A percentile compares a stretch with the other conserved stretches of the same genome.
These are phyloP conservation scores for Pteria penguin DNA, from an alignment of 2,888 invertebrate species.

Conservation along the genomic window DNA sequence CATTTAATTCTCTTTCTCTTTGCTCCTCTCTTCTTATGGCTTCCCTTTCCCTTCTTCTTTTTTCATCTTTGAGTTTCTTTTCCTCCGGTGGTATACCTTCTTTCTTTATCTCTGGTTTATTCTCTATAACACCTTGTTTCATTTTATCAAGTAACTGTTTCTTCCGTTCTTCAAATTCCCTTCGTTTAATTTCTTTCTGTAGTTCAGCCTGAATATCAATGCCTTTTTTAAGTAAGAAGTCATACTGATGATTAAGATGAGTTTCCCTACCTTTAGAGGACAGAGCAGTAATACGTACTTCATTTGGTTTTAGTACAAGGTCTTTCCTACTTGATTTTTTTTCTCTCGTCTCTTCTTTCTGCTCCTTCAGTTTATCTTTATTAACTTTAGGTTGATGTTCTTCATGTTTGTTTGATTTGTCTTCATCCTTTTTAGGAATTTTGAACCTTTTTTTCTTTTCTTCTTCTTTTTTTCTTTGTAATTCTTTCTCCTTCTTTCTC, in stretches of 20 bases:
- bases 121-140: conserved; percentile 29
- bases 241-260: neutral
- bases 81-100: conserved; percentile 3
- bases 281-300: neutral
- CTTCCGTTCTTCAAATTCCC: conserved; percentile 23
- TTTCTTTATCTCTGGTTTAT: conserved; percentile 16
- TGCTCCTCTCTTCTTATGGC: conserved; percentile 10
- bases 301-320: neutral
- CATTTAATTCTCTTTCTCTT: neutral
- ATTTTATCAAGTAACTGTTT: conserved; percentile 28
- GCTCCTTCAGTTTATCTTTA: neutral
- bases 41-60: conserved; percentile 39
- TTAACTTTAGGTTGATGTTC: neutral
- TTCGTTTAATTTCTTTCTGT: conserved; percentile 24
- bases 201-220: neutral
- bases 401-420: neutral
- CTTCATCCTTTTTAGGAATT: conserved; percentile 51
- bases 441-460: conserved; percentile 54
- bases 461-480: conserved; percentile 45
- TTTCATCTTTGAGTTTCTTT: conserved; percentile 38
- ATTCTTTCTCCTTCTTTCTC: conserved; percentile 36
- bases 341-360: neutral
- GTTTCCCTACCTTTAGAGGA: neutral
- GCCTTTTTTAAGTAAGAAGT: neutral
- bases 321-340: neutral